Conservation (phyloP, 2,888 invertebrate species). For the Zootermopsis nevadensis region DNA sequence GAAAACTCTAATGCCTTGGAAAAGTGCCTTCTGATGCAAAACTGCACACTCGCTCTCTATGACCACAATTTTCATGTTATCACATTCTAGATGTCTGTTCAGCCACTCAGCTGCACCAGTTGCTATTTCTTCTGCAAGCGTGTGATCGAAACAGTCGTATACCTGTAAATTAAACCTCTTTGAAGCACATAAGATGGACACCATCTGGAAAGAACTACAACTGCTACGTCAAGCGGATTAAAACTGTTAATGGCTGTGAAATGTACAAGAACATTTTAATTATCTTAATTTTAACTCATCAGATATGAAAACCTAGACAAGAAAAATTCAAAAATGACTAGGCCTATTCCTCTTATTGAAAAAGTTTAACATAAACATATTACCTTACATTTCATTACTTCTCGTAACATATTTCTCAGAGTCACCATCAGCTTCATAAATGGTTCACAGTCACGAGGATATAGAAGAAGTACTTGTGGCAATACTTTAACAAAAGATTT, state of each 20-base stretch:
- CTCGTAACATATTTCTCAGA: slow-evolving; percentile 57
- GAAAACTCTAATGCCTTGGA: background rate
- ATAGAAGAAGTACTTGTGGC: slow-evolving; percentile 62
- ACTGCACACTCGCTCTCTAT: background rate
- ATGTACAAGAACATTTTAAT: no score
- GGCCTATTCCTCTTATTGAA: no score
- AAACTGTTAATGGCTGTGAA: no score
- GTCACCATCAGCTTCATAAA: slow-evolving; percentile 59
- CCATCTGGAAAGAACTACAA: no score
- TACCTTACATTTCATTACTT: slow-evolving; percentile 33
- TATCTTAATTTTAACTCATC: no score
- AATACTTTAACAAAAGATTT: no score
- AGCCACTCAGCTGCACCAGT: background rate
- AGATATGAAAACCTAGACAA: no score
- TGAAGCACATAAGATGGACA: no score
- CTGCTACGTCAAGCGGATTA: no score
- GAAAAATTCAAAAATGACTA: no score
- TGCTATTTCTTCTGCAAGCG: background rate
- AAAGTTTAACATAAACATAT: no score
- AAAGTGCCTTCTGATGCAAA: background rate
- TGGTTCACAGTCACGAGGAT: slow-evolving; percentile 64
- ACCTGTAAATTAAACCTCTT: background rate
- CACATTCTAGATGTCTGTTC: background rate
- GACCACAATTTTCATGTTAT: background rate
- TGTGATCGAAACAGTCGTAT: background rate